A percentile compares a stretch with the other conserved stretches of the same genome.
Conservation (phyloP, 2,888 invertebrate genomes). For the Tortricodes alternella region DNA sequence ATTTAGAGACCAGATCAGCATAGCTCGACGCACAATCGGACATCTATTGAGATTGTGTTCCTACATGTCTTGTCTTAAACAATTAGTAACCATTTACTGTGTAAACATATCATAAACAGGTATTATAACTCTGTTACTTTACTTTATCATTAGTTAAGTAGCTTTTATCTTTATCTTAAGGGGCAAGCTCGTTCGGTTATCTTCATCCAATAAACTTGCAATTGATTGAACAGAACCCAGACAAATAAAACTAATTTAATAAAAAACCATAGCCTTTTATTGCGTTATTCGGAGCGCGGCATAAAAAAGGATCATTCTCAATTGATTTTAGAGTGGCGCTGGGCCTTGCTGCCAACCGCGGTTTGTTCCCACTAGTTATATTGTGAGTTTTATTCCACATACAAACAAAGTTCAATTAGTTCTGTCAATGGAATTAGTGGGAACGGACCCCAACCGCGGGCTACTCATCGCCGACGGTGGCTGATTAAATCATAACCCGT, state of each 20-base stretch:
- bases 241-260: slow-evolving; percentile 28
- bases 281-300: slow-evolving; percentile 21
- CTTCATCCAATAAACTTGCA: slow-evolving; percentile 22
- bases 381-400: too few relatives aligned
- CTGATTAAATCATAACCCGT: slow-evolving; percentile 27
- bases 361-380: too few relatives aligned
- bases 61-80: neutral
- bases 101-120: neutral
- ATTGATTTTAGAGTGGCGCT: slow-evolving; percentile 24
- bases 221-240: slow-evolving; percentile 16
- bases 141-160: neutral
- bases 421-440: too few relatives aligned
- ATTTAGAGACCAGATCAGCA: too few relatives aligned
- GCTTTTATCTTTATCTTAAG: slow-evolving; percentile 14
- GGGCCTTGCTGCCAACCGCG: slow-evolving; percentile 9
- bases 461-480: too few relatives aligned
- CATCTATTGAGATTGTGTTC: neutral
- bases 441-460: too few relatives aligned
- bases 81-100: too few relatives aligned
- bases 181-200: slow-evolving; percentile 13
- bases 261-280: slow-evolving; percentile 25
- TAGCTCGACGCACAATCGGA: too few relatives aligned
- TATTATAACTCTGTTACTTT: neutral
- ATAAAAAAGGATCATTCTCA: slow-evolving; percentile 26
- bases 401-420: too few relatives aligned